Conservation (phyloP, 2,113 vertebrate genomes). For the Archocentrus centrarchus region DNA sequence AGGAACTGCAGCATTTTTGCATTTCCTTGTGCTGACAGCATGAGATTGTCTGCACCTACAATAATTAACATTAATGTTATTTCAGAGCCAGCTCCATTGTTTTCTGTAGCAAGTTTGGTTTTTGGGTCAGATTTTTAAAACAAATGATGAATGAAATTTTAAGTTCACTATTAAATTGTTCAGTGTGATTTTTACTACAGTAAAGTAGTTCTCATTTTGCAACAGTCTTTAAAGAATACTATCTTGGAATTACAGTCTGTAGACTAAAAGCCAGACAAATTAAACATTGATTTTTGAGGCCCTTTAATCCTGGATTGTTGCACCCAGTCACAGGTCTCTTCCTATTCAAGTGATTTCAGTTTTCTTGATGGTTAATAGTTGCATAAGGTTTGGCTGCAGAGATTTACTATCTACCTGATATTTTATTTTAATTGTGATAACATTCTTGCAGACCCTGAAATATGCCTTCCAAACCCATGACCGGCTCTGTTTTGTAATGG, state of each 20-base stretch:
- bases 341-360: not conserved
- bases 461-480: slow-evolving; percentile 92
- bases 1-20: too few species aligned
- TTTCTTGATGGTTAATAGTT: not conserved
- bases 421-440: not conserved
- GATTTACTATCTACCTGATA: not conserved
- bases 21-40: too few species aligned
- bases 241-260: not conserved
- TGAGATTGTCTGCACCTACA: too few species aligned
- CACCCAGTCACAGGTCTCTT: not conserved
- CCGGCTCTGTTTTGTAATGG: slow-evolving; percentile 93
- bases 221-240: too few species aligned
- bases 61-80: too few species aligned
- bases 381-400: not conserved
- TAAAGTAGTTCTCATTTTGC: too few species aligned
- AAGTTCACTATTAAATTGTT: too few species aligned
- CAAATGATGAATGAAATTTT: too few species aligned
- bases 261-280: not conserved
- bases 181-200: too few species aligned
- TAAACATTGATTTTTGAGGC: not conserved
- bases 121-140: too few species aligned
- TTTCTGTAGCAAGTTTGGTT: too few species aligned
- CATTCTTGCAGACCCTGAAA: slow-evolving; percentile 82
- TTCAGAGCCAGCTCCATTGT: too few species aligned
- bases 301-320: not conserved